These are phyloP conservation scores for Synergus gifuensis DNA, from an alignment of 2,888 invertebrate genomes.

Conservation along the genomic window DNA sequence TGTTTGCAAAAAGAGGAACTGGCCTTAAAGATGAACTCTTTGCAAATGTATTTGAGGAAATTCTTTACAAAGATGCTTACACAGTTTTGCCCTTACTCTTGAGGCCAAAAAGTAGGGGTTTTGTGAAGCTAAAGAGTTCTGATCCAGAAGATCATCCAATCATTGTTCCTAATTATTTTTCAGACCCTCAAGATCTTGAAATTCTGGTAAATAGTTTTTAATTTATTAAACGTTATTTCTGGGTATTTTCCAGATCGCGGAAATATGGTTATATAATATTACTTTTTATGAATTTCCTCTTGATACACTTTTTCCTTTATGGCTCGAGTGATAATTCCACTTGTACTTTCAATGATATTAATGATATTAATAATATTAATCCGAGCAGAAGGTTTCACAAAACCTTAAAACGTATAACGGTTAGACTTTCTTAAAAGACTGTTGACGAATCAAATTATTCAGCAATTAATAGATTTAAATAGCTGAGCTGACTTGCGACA, in stretches of 20 bases:
- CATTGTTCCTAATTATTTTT: conserved; percentile 94
- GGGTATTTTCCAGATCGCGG: background rate
- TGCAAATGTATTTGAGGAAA: conserved; percentile 84
- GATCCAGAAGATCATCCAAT: conserved; percentile 87
- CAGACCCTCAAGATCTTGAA: conserved; percentile 85
- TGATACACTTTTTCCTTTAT: background rate
- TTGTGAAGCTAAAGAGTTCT: conserved; percentile 82
- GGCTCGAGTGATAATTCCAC: background rate
- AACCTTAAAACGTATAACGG: background rate
- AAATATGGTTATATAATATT: no score
- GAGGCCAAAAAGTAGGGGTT: conserved; percentile 86
- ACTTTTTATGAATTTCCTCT: no score
- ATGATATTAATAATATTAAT: background rate
- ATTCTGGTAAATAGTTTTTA: conserved; percentile 81
- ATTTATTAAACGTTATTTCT: background rate
- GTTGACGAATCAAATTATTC: background rate
- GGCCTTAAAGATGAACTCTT: conserved; percentile 85
- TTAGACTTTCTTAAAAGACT: background rate
- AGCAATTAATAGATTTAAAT: background rate
- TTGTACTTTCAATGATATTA: background rate
- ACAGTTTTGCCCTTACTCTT: conserved; percentile 85
- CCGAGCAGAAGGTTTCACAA: no score
- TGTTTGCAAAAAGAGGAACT: conserved; percentile 85
- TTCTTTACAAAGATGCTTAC: conserved; percentile 85
- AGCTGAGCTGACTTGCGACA: background rate